Base-by-base conservation (phyloP, 37 sponge, comb jelly and placozoan species). In the Corticium candelabrum region DNA sequence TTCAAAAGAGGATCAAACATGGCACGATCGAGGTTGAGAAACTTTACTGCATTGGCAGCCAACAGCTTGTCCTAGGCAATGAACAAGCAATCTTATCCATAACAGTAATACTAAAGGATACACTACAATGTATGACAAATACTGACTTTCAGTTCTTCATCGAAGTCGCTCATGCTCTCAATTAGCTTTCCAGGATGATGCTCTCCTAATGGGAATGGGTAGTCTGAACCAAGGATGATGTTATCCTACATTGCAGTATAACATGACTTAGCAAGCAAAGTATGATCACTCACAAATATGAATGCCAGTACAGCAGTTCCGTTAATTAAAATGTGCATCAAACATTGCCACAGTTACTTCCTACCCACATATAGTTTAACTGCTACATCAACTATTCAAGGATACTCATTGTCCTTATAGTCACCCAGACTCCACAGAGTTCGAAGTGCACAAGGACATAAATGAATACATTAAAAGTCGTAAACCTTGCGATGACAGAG, bases 131-230 rank as follows among this genome's bases (percentile, higher is more conserved):
- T 4, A 5, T 4, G 11, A 3, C 3, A 5, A 35, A 2, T 3
- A 1, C 31, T n/a, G 30, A 88, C 90, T 80, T 93, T 93, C 21
- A 76, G 35, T 35, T 76, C 79, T 11, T 80, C 79, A 1, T 74
- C 74, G 80, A 82, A 83, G 68, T 84, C 88, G 2, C 68, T 34
- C 15, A 93, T 78, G 2, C 87, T 86, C 38, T 89, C 88, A 7
- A 93, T 85, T 36, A 93, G 82, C 80, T 93, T 93, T 27, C 94
- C 94, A 29, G 94, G 94, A 38, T 87, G 90, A 38, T 87, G 90
- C 67, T 93, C 94, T 35, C 94, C 94, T 3, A 93, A 85, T 33
- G 94, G 94, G 76, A 93, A 93, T 30, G 94, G 94, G 68, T 93
- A 93, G 76, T 93, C 94, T 78, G 88, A 88, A 7, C 94, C 94